Conservation (phyloP, 2,113 vertebrate genomes). For the Suricata suricatta region DNA sequence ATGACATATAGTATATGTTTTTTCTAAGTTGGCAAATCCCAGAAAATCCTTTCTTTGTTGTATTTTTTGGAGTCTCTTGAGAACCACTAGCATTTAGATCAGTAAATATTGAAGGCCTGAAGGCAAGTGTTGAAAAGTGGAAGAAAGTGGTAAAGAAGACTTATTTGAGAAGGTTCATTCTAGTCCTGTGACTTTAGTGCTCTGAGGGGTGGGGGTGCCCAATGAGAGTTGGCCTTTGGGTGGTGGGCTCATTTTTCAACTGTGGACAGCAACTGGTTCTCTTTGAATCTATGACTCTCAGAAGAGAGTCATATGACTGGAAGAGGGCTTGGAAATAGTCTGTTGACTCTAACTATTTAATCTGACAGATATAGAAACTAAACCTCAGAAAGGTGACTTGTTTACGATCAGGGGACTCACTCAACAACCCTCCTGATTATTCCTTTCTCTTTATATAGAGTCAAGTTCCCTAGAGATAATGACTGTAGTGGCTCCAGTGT, state of each 20-base stretch:
- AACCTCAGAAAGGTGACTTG: neutral
- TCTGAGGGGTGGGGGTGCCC: accelerated
- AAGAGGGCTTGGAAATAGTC: neutral
- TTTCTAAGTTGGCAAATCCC: neutral
- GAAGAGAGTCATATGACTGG: neutral
- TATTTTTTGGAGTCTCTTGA: slow-evolving; percentile 2
- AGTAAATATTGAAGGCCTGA: neutral
- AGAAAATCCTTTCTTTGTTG: neutral
- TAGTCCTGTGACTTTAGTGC: neutral
- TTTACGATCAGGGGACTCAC: neutral
- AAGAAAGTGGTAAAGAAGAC: neutral
- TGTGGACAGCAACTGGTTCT: neutral
- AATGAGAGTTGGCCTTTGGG: neutral
- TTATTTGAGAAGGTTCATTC: neutral
- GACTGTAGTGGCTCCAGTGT: neutral
- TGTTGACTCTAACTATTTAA: neutral
- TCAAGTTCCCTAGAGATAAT: neutral
- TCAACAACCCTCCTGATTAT: neutral
- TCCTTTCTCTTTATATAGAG: neutral
- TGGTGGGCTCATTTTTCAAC: neutral
- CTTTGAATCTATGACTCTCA: neutral
- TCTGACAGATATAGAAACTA: neutral
- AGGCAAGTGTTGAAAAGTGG: neutral
- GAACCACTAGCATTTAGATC: neutral
- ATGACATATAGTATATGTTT: neutral